Conservation (phyloP, 1,140 invertebrate genomes). For the Hylaeus anthracinus region DNA sequence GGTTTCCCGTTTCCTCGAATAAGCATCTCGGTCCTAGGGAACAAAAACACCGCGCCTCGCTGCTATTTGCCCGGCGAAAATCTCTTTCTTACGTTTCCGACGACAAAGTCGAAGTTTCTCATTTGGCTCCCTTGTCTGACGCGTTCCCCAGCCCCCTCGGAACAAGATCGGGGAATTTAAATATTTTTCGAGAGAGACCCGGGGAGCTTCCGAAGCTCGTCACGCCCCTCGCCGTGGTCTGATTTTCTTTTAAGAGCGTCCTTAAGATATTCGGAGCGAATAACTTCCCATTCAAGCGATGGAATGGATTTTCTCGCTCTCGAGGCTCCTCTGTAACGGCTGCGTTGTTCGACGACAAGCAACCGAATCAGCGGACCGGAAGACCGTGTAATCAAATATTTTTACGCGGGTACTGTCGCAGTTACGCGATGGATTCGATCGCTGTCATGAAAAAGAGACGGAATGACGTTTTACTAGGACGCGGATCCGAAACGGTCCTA, state of each 20-base stretch:
- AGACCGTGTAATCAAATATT: no score
- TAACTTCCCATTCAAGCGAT: constrained; percentile 1
- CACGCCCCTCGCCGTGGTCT: not conserved
- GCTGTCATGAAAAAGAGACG: no score
- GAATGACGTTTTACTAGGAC: no score
- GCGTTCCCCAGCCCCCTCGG: not conserved
- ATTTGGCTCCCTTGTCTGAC: constrained; percentile 15
- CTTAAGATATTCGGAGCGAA: not conserved
- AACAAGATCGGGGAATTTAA: constrained; percentile 20
- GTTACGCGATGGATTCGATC: no score
- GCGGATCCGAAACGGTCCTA: no score
- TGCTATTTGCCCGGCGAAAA: not conserved
- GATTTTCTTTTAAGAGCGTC: constrained; percentile 10
- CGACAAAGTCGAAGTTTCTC: constrained; percentile 19
- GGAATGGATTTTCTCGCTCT: not conserved
- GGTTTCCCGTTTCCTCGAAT: not conserved
- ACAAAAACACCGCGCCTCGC: not conserved
- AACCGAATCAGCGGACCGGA: not conserved
- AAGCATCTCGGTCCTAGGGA: not conserved
- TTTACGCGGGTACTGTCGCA: no score
- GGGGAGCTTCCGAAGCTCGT: not conserved
- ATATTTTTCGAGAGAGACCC: not conserved
- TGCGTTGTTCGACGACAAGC: constrained; percentile 11
- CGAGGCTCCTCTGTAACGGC: no score
- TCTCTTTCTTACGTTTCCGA: not conserved